Percentiles rank a stretch among this genome's conserved stretches.
Conservation (phyloP, 2,888 invertebrate species). For the Sisyra nigra region DNA sequence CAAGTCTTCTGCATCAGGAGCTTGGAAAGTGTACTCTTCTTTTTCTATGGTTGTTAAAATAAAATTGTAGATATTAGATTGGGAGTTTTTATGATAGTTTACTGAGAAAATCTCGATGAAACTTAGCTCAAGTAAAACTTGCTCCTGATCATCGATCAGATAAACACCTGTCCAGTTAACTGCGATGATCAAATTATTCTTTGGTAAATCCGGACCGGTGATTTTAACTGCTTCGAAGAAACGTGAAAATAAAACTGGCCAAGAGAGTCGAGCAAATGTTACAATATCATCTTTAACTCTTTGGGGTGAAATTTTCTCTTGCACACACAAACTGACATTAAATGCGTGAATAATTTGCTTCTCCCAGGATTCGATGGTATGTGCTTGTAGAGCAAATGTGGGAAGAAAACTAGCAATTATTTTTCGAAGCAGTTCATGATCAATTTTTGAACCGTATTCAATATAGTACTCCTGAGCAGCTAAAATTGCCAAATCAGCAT, state of each 20-base stretch:
- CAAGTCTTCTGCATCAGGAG: constrained; percentile 75
- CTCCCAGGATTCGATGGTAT: constrained; percentile 47
- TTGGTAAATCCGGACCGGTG: constrained; percentile 47
- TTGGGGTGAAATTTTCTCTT: constrained; percentile 42
- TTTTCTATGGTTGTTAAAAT: constrained; percentile 69
- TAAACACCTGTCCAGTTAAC: constrained; percentile 90
- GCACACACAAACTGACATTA: constrained; percentile 52
- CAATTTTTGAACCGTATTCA: constrained; percentile 54
- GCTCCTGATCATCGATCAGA: constrained; percentile 82
- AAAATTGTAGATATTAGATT: constrained; percentile 42
- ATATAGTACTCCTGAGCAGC: constrained; percentile 84
- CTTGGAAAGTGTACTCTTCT: constrained; percentile 83
- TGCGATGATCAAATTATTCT: constrained; percentile 72
- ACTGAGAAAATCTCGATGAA: constrained; percentile 78
- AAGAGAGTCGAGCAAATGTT: constrained; percentile 76
- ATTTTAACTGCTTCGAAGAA: constrained; percentile 82
- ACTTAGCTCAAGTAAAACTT: constrained; percentile 70
- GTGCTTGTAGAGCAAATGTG: constrained; percentile 42
- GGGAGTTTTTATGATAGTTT: constrained; percentile 35
- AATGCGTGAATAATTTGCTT: constrained; percentile 55
- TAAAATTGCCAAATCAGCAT: constrained; percentile 75
- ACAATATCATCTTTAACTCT: constrained; percentile 83
- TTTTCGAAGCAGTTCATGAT: constrained; percentile 48
- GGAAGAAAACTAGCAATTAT: constrained; percentile 69
- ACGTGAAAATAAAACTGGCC: constrained; percentile 88